Conservation (phyloP, 2,113 vertebrate species). For the Morone saxatilis region DNA sequence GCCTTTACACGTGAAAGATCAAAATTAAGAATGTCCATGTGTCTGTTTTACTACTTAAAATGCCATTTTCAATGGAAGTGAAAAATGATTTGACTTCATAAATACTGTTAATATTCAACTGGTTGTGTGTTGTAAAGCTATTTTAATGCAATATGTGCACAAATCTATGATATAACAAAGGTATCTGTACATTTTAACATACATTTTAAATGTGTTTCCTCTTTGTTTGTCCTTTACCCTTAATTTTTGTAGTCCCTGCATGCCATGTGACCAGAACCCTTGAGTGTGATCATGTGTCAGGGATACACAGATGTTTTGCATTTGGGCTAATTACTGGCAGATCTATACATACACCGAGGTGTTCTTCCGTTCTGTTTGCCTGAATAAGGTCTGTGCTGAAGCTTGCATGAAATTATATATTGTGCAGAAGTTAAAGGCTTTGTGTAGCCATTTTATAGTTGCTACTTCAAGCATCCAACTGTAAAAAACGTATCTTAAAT, state of each 20-base stretch:
- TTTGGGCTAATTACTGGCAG: not conserved
- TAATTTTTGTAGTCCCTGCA: not conserved
- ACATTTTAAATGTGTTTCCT: not conserved
- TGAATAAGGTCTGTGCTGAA: not conserved
- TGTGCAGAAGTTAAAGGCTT: too few species aligned
- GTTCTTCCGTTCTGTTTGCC: not conserved
- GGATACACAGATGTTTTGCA: constrained; percentile 3
- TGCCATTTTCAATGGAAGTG: too few species aligned
- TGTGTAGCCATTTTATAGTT: too few species aligned
- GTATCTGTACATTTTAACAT: not conserved
- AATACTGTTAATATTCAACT: too few species aligned
- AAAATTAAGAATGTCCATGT: too few species aligned
- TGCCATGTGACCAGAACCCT: too few species aligned
- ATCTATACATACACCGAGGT: not conserved
- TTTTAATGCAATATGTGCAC: too few species aligned
- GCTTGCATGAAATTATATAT: not conserved
- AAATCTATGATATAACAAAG: not conserved
- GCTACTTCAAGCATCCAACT: too few species aligned
- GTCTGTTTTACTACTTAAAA: too few species aligned
- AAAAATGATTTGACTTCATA: too few species aligned
- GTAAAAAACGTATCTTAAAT: too few species aligned
- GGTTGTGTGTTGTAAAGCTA: too few species aligned
- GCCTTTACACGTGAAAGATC: not conserved
- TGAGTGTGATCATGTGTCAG: not conserved
- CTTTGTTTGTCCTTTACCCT: not conserved